These are phyloP conservation scores for Drosophila rubida DNA, from an alignment of 2,888 invertebrate genomes.

Conservation along the genomic window DNA sequence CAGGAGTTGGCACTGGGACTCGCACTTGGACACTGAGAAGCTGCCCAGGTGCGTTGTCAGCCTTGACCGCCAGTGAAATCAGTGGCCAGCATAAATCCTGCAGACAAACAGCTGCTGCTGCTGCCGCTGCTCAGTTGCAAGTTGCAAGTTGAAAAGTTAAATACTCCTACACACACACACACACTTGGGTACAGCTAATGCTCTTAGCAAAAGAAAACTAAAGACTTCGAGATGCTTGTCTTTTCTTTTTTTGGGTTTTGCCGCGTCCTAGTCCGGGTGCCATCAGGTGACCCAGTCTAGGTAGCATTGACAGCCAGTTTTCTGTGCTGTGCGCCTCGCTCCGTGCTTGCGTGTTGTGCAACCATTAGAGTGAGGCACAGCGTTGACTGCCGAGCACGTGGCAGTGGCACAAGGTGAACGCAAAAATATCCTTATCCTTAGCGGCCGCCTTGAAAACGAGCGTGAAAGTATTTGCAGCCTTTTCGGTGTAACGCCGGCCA, in stretches of 20 bases:
- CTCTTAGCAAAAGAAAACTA: conserved; percentile 34
- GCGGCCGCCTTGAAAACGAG: conserved; percentile 70
- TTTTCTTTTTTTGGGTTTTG: conserved; percentile 24
- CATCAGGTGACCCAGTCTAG: not conserved
- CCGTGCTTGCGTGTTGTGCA: conserved; percentile 58
- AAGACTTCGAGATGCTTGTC: conserved; percentile 77
- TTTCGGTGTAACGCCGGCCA: conserved; percentile 68
- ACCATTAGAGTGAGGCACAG: conserved; percentile 62
- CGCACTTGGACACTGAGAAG: conserved; percentile 5
- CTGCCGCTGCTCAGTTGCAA: conserved; percentile 12
- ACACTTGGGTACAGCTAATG: conserved; percentile 47
- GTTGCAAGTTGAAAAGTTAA: conserved; percentile 32
- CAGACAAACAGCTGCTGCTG: conserved; percentile 28
- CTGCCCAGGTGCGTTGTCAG: conserved; percentile 65
- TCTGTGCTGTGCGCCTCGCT: conserved; percentile 11
- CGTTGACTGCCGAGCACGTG: conserved; percentile 55
- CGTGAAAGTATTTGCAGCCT: conserved; percentile 77
- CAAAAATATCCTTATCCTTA: conserved; percentile 55
- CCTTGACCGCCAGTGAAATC: conserved; percentile 72
- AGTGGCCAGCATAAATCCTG: conserved; percentile 63
- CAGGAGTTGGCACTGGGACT: conserved; percentile 18
- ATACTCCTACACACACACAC: conserved; percentile 12
- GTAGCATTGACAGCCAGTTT: conserved; percentile 18
- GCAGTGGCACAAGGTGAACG: conserved; percentile 50
- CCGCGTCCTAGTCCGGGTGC: conserved; percentile 17